Evolutionary conservation across 2,113 vertebrate genomes (phyloP).

Genomic region (Phodopus roborovskii): DNA sequence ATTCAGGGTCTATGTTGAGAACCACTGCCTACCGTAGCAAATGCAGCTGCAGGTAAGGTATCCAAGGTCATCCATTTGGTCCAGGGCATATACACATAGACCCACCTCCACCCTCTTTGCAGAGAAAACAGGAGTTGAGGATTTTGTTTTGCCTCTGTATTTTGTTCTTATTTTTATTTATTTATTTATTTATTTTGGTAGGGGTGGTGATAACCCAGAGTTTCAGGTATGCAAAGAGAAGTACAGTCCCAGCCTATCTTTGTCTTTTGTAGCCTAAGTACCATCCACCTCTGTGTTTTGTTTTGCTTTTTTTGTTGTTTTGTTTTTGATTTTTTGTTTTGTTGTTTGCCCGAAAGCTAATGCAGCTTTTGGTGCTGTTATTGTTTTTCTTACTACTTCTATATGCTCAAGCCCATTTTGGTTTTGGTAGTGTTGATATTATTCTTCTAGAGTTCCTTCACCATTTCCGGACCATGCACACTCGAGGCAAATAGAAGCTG

Average conservation of each 20-base stretch:
- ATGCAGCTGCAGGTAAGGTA: neutral
- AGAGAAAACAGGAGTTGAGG: neutral
- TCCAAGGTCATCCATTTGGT: neutral
- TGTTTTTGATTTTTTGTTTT: too few species aligned
- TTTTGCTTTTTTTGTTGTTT: too few species aligned
- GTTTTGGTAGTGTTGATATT: neutral
- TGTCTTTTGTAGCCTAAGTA: neutral
- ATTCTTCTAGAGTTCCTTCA: neutral
- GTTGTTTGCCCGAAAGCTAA: neutral
- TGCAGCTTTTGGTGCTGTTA: neutral
- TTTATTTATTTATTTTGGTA: neutral
- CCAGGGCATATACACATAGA: neutral
- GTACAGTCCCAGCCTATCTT: neutral
- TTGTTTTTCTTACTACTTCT: conserved; percentile 23
- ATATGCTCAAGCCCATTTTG: neutral
- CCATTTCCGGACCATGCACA: neutral
- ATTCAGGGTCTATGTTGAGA: neutral
- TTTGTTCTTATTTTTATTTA: neutral
- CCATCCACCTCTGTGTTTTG: neutral
- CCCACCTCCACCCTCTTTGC: neutral
- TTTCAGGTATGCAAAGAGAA: neutral
- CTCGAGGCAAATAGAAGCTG: neutral
- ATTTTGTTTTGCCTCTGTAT: neutral
- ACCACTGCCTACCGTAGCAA: neutral
- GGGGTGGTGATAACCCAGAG: neutral